Base-by-base conservation (phyloP, 2,113 vertebrate genomes). In the Herpailurus yagouaroundi region DNA sequence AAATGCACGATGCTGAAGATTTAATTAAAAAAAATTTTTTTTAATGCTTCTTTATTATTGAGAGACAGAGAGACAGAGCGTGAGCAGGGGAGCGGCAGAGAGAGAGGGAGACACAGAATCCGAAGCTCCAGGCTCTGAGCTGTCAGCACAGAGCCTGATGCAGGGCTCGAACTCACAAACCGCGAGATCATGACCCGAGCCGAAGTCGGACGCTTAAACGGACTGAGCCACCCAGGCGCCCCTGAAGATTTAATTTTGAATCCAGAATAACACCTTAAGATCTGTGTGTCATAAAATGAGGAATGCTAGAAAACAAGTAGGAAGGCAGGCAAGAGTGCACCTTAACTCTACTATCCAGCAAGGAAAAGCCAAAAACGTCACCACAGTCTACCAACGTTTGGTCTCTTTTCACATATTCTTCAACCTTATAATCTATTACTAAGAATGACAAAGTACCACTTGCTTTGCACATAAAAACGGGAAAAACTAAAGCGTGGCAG, bases 191-290 rank as follows among this genome's bases (percentile, higher is more conserved):
- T 45, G 45, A 45, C 45, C 45, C 45, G 1, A 8, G 45, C 45
- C 7, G 7, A 45, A 45, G 45, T 45, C 45, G 7, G 45, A 45
- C 8, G 45, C 45, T 45, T 9, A 45, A 45, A 45, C 45, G 7
- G 7, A 45, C 45, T 45, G 45, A 9, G 45, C 45, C 45, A 45
- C 45, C 45, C 45, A 45, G 45, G 45, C 45, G 45, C 45, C 8
- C 45, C 48, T 71, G 13, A 76, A 55, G 66, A 69, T 69, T 95
- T 52, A 14, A 84, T 57, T 93, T 10, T 55, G 45, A 97, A 95
- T 93, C 23, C 36, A 73, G 89, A 93, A 57, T 52, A 91, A 93
- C 31, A 66, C 73, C 57, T 95, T 95, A 45, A 85, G 19, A 21
- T 27, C 12, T 90, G 38, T 64, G 27, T 55, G 55, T 41, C 68